Evolutionary conservation across 2,797 vertebrate genomes (phyloP).

Genomic region (Oryzias sinensis): DNA sequence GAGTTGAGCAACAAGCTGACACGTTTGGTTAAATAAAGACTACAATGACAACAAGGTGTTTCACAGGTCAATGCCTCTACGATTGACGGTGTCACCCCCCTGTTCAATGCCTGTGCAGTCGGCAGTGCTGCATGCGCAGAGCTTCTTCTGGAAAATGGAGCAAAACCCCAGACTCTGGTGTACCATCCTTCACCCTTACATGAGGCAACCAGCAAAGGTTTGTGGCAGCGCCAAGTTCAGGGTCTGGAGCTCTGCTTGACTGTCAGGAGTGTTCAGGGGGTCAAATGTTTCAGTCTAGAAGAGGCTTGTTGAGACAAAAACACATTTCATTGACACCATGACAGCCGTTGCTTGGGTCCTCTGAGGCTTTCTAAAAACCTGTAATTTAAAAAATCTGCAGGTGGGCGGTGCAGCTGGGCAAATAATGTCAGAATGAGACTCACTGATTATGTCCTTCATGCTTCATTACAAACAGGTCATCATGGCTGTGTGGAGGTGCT

Average conservation of each 20-base stretch:
- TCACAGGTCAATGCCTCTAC: constrained; percentile 88
- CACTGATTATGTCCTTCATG: constrained; percentile 47
- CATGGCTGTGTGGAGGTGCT: constrained; percentile 88
- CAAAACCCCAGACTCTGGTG: constrained; percentile 84
- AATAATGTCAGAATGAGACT: constrained; percentile 45
- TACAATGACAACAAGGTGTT: constrained; percentile 44
- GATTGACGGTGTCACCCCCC: constrained; percentile 90
- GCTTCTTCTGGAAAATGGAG: constrained; percentile 88
- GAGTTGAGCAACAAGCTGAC: constrained; percentile 59
- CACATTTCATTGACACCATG: no score
- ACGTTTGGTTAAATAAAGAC: constrained; percentile 43
- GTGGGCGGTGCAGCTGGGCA: constrained; percentile 41
- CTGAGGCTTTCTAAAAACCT: constrained; percentile 1
- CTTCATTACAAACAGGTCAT: constrained; percentile 83
- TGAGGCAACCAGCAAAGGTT: constrained; percentile 91
- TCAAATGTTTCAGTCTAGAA: not conserved
- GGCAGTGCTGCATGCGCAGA: constrained; percentile 87
- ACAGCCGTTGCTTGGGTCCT: no score
- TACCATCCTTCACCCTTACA: constrained; percentile 90
- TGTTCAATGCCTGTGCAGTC: constrained; percentile 89
- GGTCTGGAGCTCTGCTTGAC: not conserved
- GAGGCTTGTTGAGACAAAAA: not conserved
- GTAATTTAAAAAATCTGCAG: constrained; percentile 22
- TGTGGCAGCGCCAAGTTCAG: not conserved
- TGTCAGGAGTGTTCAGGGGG: not conserved